A percentile compares a stretch with the other conserved stretches of the same genome.
Evolutionary conservation across 2,888 invertebrate species (phyloP).

Genomic region (Desoria tigrina): DNA sequence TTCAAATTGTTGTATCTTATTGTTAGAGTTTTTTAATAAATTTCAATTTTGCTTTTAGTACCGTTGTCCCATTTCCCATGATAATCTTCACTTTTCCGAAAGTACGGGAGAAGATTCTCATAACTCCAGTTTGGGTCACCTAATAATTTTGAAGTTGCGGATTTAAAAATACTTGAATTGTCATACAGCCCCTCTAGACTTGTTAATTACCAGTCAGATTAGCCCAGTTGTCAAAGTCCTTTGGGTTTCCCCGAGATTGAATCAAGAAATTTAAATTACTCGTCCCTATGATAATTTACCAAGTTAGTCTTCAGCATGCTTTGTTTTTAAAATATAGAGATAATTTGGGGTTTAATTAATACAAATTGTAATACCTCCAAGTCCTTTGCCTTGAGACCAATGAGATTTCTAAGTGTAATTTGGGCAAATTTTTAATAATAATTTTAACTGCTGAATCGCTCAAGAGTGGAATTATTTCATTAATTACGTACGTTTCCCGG

Average conservation of each 20-base stretch:
- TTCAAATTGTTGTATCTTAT: not conserved
- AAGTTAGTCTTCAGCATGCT: not conserved
- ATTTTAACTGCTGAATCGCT: constrained; percentile 13
- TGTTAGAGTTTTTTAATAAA: not conserved
- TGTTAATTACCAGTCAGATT: constrained; percentile 28
- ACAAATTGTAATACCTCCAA: constrained; percentile 42
- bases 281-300: constrained; percentile 24
- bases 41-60: not conserved
- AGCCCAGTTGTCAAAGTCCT: constrained; percentile 48
- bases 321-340: not conserved
- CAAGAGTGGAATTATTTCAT: not conserved
- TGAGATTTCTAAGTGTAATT: constrained; percentile 45
- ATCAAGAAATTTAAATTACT: constrained; percentile 46
- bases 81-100: constrained; percentile 34
- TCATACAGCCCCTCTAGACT: constrained; percentile 16
- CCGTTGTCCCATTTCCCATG: constrained; percentile 36
- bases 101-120: constrained; percentile 33
- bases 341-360: not conserved
- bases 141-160: constrained; percentile 4
- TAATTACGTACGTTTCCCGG: constrained; percentile 27
- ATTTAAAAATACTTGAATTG: not conserved
- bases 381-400: constrained; percentile 47
- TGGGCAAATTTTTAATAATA: constrained; percentile 5
- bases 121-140: constrained; percentile 32
- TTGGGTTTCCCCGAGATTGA: constrained; percentile 44